phyloP scores from a whole-genome alignment of 2,797 vertebrate genomes.

The Gadopsis bispinosus region DNA sequence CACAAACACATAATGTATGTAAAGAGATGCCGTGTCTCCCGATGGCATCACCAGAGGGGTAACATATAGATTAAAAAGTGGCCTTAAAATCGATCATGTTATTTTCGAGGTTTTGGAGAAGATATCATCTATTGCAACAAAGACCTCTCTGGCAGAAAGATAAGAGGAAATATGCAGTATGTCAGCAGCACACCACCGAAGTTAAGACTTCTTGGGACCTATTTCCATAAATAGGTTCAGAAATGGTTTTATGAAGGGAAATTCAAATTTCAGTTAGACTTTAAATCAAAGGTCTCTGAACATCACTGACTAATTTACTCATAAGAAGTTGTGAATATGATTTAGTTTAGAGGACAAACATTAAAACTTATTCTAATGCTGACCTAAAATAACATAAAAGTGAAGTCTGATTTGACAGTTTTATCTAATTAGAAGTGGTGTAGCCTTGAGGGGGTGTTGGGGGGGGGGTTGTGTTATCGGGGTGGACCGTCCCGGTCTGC shows the following conservation, averaged over 20 bases:
- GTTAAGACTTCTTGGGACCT: neutral
- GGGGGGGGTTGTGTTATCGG: conserved; percentile 62
- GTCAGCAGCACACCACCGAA: neutral
- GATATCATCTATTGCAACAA: too few relatives aligned
- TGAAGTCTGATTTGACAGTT: conserved; percentile 48
- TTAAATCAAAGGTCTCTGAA: neutral
- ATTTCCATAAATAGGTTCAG: neutral
- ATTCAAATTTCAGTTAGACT: too few relatives aligned
- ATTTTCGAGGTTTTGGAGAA: too few relatives aligned
- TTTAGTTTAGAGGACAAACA: neutral
- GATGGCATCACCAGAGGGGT: too few relatives aligned
- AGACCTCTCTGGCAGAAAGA: too few relatives aligned
- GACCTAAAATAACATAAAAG: conserved; percentile 69
- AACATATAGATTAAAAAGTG: too few relatives aligned
- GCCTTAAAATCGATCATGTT: too few relatives aligned
- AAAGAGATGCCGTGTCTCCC: too few relatives aligned
- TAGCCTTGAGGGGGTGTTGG: conserved; percentile 71
- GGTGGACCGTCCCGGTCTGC: conserved; percentile 71
- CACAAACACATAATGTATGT: too few relatives aligned
- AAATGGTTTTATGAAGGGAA: neutral
- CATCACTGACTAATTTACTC: neutral
- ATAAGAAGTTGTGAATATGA: neutral
- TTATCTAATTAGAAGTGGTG: conserved; percentile 71
- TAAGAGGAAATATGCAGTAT: neutral
- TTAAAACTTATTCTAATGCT: conserved; percentile 34